A percentile compares a stretch with the other conserved stretches of the same genome.
phyloP scores from a whole-genome alignment of 2,888 invertebrate species.

The Drosophila austrosaltans region DNA sequence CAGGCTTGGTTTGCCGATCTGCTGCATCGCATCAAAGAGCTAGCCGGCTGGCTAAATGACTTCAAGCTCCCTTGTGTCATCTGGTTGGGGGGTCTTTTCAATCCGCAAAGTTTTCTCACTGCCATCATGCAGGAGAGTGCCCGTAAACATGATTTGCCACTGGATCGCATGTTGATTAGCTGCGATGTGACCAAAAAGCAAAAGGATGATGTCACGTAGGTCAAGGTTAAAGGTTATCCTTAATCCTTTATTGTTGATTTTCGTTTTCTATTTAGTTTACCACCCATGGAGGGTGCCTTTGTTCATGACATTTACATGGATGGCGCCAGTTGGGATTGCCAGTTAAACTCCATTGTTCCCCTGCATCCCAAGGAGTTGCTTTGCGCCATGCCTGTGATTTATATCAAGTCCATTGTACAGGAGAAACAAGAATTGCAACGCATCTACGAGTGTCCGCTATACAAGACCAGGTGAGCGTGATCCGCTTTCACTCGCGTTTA shows the following conservation, averaged over 20 bases:
- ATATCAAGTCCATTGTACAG: constrained; percentile 93
- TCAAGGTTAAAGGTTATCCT: constrained; percentile 2
- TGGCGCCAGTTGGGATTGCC: constrained; percentile 96
- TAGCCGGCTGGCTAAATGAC: constrained; percentile 95
- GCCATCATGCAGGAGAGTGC: constrained; percentile 99
- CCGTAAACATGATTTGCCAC: constrained; percentile 96
- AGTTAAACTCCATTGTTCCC: constrained; percentile 91
- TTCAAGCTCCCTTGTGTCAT: constrained; percentile 91
- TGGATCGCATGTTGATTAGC: constrained; percentile 97
- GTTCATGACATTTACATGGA: constrained; percentile 96
- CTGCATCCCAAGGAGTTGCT: constrained; percentile 95
- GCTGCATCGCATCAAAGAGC: constrained; percentile 90
- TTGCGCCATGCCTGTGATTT: constrained; percentile 95
- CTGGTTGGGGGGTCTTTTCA: constrained; percentile 98
- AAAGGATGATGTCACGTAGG: constrained; percentile 92
- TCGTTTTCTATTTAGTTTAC: constrained; percentile 84
- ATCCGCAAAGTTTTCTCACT: constrained; percentile 98
- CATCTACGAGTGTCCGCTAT: constrained; percentile 96
- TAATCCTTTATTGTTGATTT: background rate
- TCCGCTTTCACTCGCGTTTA: background rate
- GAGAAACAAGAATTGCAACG: constrained; percentile 94
- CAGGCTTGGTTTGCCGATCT: constrained; percentile 95
- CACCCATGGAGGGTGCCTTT: constrained; percentile 96
- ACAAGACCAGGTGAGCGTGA: constrained; percentile 89
- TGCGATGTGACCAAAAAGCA: constrained; percentile 97